Evolutionary conservation across 2,888 invertebrate genomes (phyloP), one percentile per base, ranked within the genome.

Genomic region (Metellina segmentata): DNA sequence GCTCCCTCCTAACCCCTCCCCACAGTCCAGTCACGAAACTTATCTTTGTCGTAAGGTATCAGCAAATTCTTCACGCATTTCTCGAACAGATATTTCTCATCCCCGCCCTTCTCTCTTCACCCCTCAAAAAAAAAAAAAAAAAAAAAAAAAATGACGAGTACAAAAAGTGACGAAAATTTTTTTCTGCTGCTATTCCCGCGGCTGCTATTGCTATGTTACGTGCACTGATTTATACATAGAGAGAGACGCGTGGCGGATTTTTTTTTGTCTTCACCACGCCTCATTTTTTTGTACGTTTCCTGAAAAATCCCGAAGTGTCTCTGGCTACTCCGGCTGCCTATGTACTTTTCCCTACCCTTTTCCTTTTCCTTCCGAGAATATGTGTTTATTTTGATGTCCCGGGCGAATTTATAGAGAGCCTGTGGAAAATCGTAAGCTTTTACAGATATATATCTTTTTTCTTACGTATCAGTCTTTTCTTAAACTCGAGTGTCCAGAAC

Each of bases 221-320:
- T 90, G 89, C 83, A 85, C 78, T 90, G 89, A 90, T 90, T 90
- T 90, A 90, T 90, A 79, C 85, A 90, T 90, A 61, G 61, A 61
- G 11, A 78, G 82, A 79, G 81, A 74, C 48, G 9, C 48, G 48
- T 19, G 52, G 20, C 1, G 49, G 20, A 9, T 19, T 75, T 81
- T 88, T 81, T 74, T 88, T 61, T 8, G 16, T 69, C 19, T 19
- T 53, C 34, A 19, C 61, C 6, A n/a, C 52, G 13, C 77, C 11
- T 79, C 71, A 79, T 81, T 87, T 86, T 70, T 20, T 16, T 48
- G 13, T 78, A 69, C 69, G 72, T 81, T 74, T 79, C 16, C 53
- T 8, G 79, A 87, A 61, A 72, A 79, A 71, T 81, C 70, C 72
- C 81, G 87, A 87, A 48, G 51, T 87, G 85, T 74, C 72, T 78